These are phyloP conservation scores for Artemisiospiza belli DNA, from an alignment of 2,113 vertebrate genomes.

Conservation along the genomic window DNA sequence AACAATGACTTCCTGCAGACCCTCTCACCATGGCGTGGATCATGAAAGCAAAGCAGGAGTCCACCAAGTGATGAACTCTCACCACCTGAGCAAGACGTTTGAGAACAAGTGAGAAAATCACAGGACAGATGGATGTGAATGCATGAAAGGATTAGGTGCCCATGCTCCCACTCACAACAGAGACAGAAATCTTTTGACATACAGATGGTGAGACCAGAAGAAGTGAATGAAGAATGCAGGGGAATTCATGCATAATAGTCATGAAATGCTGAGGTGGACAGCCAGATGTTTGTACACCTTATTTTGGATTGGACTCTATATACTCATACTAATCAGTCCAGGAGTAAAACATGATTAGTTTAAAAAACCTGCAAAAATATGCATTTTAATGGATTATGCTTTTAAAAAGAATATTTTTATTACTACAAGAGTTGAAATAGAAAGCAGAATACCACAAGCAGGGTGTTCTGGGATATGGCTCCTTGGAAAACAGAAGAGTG, in stretches of 20 bases:
- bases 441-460: not conserved
- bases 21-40: not conserved
- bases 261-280: not conserved
- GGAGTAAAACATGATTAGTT: not conserved
- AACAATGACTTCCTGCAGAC: not conserved
- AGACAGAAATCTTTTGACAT: not conserved
- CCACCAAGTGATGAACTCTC: not conserved
- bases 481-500: not conserved
- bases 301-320: not conserved
- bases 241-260: not conserved
- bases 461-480: not conserved
- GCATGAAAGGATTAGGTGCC: not conserved
- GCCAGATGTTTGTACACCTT: not conserved
- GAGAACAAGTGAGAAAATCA: not conserved
- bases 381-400: not conserved
- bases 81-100: not conserved
- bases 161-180: not conserved
- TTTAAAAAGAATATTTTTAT: not conserved
- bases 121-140: not conserved
- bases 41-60: not conserved
- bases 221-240: not conserved
- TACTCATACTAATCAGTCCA: not conserved
- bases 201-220: not conserved
- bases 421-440: not conserved
- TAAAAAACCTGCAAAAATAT: not conserved